Evolutionary conservation across 2,888 invertebrate species (phyloP).

Genomic region (Lysandra coridon): DNA sequence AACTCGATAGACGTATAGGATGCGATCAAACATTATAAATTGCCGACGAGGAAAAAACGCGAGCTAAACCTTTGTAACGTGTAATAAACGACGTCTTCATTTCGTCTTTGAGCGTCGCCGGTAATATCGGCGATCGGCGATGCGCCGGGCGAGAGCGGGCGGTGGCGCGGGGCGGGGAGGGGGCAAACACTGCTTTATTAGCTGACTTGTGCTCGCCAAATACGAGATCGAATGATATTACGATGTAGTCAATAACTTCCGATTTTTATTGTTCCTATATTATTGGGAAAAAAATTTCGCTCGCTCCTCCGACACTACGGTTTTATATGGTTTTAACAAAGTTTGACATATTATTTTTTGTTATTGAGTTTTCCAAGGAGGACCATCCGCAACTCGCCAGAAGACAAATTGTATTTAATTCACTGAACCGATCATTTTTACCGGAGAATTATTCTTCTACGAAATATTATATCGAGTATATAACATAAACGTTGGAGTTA

Average conservation of each 20-base stretch:
- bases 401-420: not conserved
- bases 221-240: constrained; percentile 12
- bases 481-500: not conserved
- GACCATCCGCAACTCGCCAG: too few species aligned
- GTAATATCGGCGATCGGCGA: constrained; percentile 8
- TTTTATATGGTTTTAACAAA: not conserved
- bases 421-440: not conserved
- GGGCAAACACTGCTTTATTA: constrained; percentile 1
- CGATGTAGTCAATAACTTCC: not conserved
- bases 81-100: constrained; percentile 7
- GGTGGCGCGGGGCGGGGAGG: not conserved
- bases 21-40: not conserved
- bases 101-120: not conserved
- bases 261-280: not conserved
- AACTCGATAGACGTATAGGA: not conserved
- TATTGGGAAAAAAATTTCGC: not conserved
- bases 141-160: not conserved
- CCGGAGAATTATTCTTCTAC: too few species aligned
- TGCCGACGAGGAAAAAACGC: constrained; percentile 5
- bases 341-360: too few species aligned
- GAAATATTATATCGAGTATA: not conserved
- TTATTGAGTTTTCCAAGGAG: too few species aligned
- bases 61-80: not conserved
- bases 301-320: not conserved
- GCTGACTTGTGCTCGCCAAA: constrained; percentile 3